Conservation (phyloP, 2,113 vertebrate genomes). For the Malurus elegans region DNA sequence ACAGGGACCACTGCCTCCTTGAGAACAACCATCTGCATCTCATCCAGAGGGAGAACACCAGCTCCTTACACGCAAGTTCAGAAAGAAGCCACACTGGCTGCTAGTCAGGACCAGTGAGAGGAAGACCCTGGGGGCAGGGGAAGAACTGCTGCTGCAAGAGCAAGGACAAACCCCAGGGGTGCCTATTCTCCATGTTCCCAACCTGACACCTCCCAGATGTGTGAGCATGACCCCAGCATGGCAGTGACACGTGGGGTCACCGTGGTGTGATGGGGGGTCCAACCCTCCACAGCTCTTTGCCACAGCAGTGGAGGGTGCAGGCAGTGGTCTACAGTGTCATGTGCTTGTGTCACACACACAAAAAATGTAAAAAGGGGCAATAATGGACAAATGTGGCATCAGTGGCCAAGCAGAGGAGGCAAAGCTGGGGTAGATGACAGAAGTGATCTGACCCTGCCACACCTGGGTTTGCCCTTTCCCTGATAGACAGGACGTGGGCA, state of each 20-base stretch:
- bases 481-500: neutral
- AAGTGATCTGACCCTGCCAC: neutral
- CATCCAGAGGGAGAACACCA: neutral
- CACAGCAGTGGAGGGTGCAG: accelerated
- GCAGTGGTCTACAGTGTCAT: neutral
- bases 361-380: neutral
- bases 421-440: neutral
- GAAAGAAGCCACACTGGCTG: neutral
- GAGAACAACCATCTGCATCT: neutral
- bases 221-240: accelerated
- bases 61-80: neutral
- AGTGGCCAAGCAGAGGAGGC: neutral
- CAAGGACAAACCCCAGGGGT: neutral
- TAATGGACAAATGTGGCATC: neutral
- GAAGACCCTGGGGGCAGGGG: neutral
- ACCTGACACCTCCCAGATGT: neutral
- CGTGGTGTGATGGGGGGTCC: neutral
- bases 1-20: neutral
- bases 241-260: neutral
- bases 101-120: neutral
- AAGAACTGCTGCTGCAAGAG: neutral
- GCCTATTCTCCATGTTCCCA: neutral
- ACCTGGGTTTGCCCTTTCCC: neutral
- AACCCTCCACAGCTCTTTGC: neutral
- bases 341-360: neutral